Conservation (phyloP, 2,797 vertebrate genomes). For the Taeniopygia guttata region DNA sequence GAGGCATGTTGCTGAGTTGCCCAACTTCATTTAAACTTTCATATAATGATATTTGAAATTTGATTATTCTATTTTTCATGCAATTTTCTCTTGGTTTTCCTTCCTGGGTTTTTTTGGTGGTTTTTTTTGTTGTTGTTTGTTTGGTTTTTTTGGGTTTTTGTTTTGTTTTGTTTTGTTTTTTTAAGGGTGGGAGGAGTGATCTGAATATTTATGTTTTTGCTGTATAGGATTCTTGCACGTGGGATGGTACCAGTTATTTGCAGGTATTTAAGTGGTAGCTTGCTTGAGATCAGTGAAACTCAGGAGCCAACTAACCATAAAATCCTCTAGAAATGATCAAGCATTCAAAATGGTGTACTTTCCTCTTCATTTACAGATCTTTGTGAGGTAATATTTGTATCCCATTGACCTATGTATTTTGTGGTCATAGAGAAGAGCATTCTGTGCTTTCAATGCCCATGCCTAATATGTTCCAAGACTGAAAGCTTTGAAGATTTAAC, state of each 20-base stretch:
- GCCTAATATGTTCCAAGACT: background rate
- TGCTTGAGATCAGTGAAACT: background rate
- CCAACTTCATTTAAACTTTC: background rate
- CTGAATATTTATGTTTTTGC: background rate
- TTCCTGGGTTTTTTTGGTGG: too few species aligned
- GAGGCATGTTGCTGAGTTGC: background rate
- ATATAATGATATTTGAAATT: background rate
- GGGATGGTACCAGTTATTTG: background rate
- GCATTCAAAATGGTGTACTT: background rate
- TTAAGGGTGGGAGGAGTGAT: rapidly evolving
- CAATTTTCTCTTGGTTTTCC: background rate
- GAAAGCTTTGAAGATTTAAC: background rate
- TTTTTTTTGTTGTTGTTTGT: too few species aligned
- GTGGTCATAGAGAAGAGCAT: background rate
- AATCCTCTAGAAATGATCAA: background rate
- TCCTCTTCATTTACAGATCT: background rate
- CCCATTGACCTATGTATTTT: background rate
- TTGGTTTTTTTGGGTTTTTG: too few species aligned
- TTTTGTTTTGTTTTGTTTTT: background rate
- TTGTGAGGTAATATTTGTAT: background rate
- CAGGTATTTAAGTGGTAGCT: background rate
- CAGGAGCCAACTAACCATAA: background rate
- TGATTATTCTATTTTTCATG: background rate
- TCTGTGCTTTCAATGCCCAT: background rate
- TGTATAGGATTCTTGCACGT: background rate